These are phyloP conservation scores for Leptoclinus maculatus DNA, from an alignment of 2,797 vertebrate genomes.

Conservation along the genomic window DNA sequence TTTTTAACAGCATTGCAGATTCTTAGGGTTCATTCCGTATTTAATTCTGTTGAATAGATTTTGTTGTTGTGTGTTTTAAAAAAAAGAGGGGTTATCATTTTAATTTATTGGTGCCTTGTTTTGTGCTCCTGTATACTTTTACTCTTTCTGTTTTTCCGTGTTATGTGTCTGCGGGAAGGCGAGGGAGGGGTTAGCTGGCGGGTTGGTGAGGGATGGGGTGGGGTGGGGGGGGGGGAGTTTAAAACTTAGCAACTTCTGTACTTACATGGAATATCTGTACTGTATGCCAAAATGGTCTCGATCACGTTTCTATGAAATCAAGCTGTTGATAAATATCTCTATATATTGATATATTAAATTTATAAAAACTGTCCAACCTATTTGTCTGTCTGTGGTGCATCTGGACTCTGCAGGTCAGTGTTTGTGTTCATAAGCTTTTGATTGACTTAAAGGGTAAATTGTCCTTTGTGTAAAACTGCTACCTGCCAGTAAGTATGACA, in stretches of 20 bases:
- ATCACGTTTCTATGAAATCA: slow-evolving; percentile 90
- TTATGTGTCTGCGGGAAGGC: slow-evolving; percentile 65
- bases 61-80: slow-evolving; percentile 60
- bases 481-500: background rate
- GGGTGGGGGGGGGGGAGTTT: slow-evolving; percentile 31
- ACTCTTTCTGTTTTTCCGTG: slow-evolving; percentile 75
- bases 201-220: slow-evolving; percentile 24
- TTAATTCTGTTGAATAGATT: slow-evolving; percentile 84
- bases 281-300: slow-evolving; percentile 90
- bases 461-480: background rate
- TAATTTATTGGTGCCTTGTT: slow-evolving; percentile 92
- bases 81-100: slow-evolving; percentile 77
- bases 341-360: slow-evolving; percentile 93
- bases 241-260: slow-evolving; percentile 84
- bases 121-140: slow-evolving; percentile 85
- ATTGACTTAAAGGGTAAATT: background rate
- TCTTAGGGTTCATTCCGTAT: slow-evolving; percentile 80
- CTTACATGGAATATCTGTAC: slow-evolving; percentile 88
- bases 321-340: slow-evolving; percentile 90
- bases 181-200: background rate
- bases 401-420: background rate
- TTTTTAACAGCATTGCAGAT: slow-evolving; percentile 83
- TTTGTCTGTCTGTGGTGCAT: background rate
- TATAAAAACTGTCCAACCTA: slow-evolving; percentile 79
- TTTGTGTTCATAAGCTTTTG: background rate